A percentile compares a stretch with the other conserved stretches of the same genome.
phyloP scores from a whole-genome alignment of 1,140 invertebrate species.

The Apolygus lucorum region DNA sequence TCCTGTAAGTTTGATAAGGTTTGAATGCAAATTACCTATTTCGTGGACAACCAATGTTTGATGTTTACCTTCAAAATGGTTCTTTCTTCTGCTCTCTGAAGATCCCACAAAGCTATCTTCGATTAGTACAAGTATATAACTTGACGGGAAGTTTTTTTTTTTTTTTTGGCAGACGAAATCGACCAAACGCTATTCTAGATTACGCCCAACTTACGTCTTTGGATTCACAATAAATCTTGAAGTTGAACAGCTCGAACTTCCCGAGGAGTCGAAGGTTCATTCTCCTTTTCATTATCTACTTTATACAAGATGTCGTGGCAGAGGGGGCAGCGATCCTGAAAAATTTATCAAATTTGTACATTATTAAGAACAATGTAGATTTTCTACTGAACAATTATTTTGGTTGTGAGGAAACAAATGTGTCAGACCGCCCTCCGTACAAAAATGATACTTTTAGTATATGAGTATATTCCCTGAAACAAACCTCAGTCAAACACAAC shows the following conservation, averaged over 20 bases:
- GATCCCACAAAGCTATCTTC: neutral
- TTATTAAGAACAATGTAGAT: no score
- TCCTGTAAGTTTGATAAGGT: no score
- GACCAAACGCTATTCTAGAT: neutral
- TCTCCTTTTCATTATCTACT: slow-evolving; percentile 36
- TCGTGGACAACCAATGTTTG: no score
- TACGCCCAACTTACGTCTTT: neutral
- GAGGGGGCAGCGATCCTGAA: slow-evolving; percentile 63
- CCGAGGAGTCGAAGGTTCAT: neutral
- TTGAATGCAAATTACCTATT: no score
- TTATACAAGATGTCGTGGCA: slow-evolving; percentile 73
- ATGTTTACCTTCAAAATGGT: no score
- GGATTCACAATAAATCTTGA: neutral
- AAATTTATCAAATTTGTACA: neutral
- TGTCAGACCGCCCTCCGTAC: no score
- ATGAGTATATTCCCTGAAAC: no score
- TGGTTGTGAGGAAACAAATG: no score
- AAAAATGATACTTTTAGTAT: no score
- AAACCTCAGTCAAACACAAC: no score
- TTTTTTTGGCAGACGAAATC: neutral
- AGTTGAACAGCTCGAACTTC: neutral
- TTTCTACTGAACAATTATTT: no score
- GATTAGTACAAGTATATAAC: neutral
- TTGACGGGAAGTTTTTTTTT: neutral
- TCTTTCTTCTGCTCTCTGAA: no score